Evolutionary conservation across 2,888 invertebrate genomes (phyloP).

Genomic region (Synergus gifuensis): DNA sequence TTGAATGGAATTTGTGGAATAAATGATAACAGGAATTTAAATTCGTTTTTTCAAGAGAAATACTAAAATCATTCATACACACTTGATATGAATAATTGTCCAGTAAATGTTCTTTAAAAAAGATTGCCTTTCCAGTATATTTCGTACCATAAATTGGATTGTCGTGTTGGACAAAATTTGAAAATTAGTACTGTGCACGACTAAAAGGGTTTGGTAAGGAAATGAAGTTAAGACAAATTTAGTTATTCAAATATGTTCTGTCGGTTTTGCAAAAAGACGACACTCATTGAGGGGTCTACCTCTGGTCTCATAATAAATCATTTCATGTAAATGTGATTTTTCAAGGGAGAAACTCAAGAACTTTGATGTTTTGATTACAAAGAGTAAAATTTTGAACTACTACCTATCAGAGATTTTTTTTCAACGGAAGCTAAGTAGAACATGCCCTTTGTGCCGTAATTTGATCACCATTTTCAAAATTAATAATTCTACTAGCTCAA

Average conservation of each 20-base stretch:
- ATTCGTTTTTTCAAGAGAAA: neutral
- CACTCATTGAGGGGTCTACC: neutral
- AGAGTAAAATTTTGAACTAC: neutral
- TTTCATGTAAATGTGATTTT: neutral
- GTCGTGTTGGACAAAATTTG: conserved; percentile 10
- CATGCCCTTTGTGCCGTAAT: too few species aligned
- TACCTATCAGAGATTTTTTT: neutral
- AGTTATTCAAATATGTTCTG: conserved; percentile 27
- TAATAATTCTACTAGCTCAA: too few species aligned
- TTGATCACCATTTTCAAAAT: too few species aligned
- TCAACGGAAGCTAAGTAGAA: neutral
- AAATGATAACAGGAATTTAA: neutral
- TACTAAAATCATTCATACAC: neutral
- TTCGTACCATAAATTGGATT: conserved; percentile 17
- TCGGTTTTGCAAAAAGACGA: conserved; percentile 26
- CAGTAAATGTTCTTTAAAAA: neutral
- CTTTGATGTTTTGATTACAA: conserved; percentile 7
- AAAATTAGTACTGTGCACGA: conserved; percentile 26
- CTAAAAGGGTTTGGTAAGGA: conserved; percentile 21
- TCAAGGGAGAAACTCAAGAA: neutral
- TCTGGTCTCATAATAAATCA: neutral
- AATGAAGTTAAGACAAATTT: conserved; percentile 41
- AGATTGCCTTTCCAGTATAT: neutral
- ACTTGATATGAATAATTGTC: neutral
- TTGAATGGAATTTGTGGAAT: neutral